Conservation (phyloP, 2,888 invertebrate species). For the Arctia plantaginis region DNA sequence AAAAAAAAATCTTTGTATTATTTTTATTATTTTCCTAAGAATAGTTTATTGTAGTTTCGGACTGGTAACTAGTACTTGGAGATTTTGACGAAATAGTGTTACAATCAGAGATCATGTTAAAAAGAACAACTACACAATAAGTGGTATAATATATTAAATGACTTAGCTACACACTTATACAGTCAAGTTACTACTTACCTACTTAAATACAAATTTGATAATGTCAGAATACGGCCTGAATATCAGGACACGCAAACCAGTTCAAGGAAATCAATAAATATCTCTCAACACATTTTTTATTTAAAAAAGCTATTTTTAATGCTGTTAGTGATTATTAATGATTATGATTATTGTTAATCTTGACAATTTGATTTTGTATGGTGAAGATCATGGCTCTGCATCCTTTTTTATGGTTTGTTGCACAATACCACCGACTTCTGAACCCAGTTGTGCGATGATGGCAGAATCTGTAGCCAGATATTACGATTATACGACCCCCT, state of each 20-base stretch:
- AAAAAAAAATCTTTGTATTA: no score
- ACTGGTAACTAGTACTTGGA: not conserved
- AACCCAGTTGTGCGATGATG: slow-evolving; percentile 20
- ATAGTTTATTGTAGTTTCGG: no score
- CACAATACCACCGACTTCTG: slow-evolving; percentile 44
- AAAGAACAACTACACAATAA: not conserved
- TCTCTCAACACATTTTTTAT: not conserved
- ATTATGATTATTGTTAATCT: slow-evolving; percentile 40
- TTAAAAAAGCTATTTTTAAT: not conserved
- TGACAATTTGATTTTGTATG: slow-evolving; percentile 21
- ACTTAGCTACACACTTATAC: not conserved
- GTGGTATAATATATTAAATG: not conserved
- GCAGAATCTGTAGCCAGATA: slow-evolving; percentile 41
- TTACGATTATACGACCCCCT: slow-evolving; percentile 27
- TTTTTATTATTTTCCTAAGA: no score
- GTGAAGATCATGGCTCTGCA: slow-evolving; percentile 32
- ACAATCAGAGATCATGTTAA: not conserved
- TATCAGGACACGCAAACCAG: not conserved
- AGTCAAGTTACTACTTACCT: not conserved
- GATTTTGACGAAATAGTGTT: not conserved
- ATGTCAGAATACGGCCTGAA: not conserved
- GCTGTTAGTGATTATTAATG: slow-evolving; percentile 25
- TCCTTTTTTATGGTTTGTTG: slow-evolving; percentile 17
- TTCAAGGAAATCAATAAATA: not conserved
- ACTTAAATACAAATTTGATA: not conserved